Evolutionary conservation across 1,140 invertebrate species (phyloP), one percentile per base, ranked within the genome.

Genomic region (Sycophila sp.): DNA sequence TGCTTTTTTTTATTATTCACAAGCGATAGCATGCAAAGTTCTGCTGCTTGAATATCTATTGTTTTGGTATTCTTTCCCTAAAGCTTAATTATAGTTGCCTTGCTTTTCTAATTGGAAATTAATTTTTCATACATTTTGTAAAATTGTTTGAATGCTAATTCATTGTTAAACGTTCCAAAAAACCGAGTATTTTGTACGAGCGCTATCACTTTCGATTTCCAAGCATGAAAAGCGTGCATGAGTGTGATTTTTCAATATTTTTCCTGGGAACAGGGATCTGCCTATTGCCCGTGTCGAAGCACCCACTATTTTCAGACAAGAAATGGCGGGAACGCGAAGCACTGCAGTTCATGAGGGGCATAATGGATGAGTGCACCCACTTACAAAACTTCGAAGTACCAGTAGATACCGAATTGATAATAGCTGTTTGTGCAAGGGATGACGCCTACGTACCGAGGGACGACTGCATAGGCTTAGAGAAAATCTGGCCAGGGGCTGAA

Each of bases 351-450:
- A 99, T 99, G 98, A 88, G 94, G 26, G 96, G 96, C 0, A 92
- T 99, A 71, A 99, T 99, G 98, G 97, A 99, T 80, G 96, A 99
- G 85, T 99, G 96, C 82, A 99, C 98, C 2, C 97, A 98, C 86
- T 86, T 99, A 2, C 94, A 91, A 67, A 98, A 99, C 84, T 99
- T 97, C 80, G 92, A 94, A 13, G 85, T 91, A 5, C 93, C 93
- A 0, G 90, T 92, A 24, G 96, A 98, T 81, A 94, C 95, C 2
- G 91, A 92, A 11, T 84, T 97, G 17, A 93, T 96, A 71, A 96
- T 94, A 75, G 90, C 93, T 13, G 92, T 97, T 5, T 94, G 95
- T 76, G 95, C 95, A 0, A 91, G 90, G 75, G 89, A 95, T 69
- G 97, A 99, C 86, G 96, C 94, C 1, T 99, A 99, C 85, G 93